Percentiles rank a stretch among this genome's conserved stretches.
Evolutionary conservation across 2,888 invertebrate species (phyloP).

Genomic region (Oasisia sp.): DNA sequence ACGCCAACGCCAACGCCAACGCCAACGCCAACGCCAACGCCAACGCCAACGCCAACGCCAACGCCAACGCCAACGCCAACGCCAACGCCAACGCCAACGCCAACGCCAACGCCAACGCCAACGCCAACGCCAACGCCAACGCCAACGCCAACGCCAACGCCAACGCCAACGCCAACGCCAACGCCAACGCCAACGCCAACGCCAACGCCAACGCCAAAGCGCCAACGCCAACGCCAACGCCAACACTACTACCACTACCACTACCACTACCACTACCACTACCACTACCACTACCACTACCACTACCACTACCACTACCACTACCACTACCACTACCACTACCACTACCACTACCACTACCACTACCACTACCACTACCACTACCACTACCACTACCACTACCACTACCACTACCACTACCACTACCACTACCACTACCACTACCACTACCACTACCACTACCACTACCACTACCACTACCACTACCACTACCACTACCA

Average conservation of each 20-base stretch:
- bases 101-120: neutral
- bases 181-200: constrained; percentile 30
- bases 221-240: too few relatives aligned
- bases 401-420: constrained; percentile 23
- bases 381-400: constrained; percentile 21
- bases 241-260: too few relatives aligned
- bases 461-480: constrained; percentile 31
- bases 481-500: constrained; percentile 29
- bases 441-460: constrained; percentile 22
- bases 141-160: neutral
- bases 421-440: constrained; percentile 18
- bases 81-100: too few relatives aligned
- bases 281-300: constrained; percentile 31
- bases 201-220: too few relatives aligned
- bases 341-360: constrained; percentile 31
- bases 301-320: constrained; percentile 31
- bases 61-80: neutral
- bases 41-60: neutral
- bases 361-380: constrained; percentile 29
- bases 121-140: neutral
- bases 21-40: neutral
- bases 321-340: constrained; percentile 30
- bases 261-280: constrained; percentile 29
- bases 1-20: neutral
- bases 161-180: neutral